Conservation (phyloP, 2,797 vertebrate genomes). For the Poecilia gillii region DNA sequence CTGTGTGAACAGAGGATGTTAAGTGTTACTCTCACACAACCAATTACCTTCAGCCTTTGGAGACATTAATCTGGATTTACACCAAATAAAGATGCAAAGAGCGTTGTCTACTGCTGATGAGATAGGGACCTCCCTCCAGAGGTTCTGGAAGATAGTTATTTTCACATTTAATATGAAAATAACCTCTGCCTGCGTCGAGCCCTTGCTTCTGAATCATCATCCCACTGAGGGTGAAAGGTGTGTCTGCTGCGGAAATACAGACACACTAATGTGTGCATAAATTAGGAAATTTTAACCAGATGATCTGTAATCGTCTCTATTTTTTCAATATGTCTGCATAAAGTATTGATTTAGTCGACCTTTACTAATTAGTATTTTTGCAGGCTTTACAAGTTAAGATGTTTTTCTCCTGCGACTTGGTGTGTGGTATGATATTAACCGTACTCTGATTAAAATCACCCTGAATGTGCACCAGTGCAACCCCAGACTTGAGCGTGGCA, state of each 20-base stretch:
- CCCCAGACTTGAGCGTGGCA: constrained; percentile 27
- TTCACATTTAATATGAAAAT: background rate
- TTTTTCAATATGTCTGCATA: constrained; percentile 20
- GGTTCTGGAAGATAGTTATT: too few relatives aligned
- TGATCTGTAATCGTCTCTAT: constrained; percentile 10
- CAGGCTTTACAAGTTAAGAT: constrained; percentile 3
- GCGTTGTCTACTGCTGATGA: background rate
- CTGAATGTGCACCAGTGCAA: constrained; percentile 4
- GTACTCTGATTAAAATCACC: constrained; percentile 16
- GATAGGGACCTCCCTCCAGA: background rate
- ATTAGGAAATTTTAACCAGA: constrained; percentile 1
- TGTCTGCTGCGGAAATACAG: background rate
- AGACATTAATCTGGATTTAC: background rate
- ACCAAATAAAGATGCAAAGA: background rate
- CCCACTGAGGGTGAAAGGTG: background rate
- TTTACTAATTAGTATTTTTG: constrained; percentile 40
- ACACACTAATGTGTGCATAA: background rate
- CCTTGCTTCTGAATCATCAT: background rate
- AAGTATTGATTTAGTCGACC: constrained; percentile 28
- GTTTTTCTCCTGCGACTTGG: constrained; percentile 9
- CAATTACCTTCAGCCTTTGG: background rate
- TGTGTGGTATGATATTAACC: constrained; percentile 22
- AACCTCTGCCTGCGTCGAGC: background rate
- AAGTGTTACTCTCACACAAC: background rate
- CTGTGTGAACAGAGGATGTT: background rate